Conservation (phyloP, 1,140 invertebrate genomes). For the Ylistrum balloti region DNA sequence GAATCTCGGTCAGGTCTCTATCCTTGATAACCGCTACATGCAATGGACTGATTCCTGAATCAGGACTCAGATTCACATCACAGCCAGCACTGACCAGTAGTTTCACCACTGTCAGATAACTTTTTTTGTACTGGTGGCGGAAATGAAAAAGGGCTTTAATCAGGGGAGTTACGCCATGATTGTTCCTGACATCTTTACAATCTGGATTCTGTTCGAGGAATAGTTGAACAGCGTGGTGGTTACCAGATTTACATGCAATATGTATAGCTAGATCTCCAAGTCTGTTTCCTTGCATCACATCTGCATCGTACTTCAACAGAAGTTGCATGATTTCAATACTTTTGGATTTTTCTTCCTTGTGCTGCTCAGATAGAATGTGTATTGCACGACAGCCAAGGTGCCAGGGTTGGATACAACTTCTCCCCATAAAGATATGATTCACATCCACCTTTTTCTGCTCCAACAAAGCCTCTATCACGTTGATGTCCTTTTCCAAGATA, state of each 20-base stretch:
- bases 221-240: slow-evolving; percentile 62
- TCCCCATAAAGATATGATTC: slow-evolving; percentile 68
- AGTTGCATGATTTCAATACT: slow-evolving; percentile 53
- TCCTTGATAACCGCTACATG: slow-evolving; percentile 68
- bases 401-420: slow-evolving; percentile 58
- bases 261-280: slow-evolving; percentile 70
- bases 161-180: slow-evolving; percentile 70
- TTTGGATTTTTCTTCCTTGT: slow-evolving; percentile 44
- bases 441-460: slow-evolving; percentile 57
- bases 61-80: slow-evolving; percentile 69
- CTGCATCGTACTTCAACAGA: slow-evolving; percentile 63
- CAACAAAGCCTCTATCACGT: slow-evolving; percentile 58
- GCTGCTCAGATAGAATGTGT: slow-evolving; percentile 66
- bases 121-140: slow-evolving; percentile 60
- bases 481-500: slow-evolving; percentile 62
- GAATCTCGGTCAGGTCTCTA: slow-evolving; percentile 54
- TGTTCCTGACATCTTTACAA: slow-evolving; percentile 68
- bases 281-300: slow-evolving; percentile 63
- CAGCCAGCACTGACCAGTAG: slow-evolving; percentile 62
- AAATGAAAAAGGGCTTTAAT: slow-evolving; percentile 68
- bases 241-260: slow-evolving; percentile 69
- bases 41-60: slow-evolving; percentile 66
- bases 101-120: slow-evolving; percentile 67
- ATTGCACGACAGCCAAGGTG: slow-evolving; percentile 63
- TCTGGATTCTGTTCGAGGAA: slow-evolving; percentile 58